These are phyloP conservation scores for Carassius auratus DNA, from an alignment of 2,113 vertebrate genomes.

Conservation along the genomic window DNA sequence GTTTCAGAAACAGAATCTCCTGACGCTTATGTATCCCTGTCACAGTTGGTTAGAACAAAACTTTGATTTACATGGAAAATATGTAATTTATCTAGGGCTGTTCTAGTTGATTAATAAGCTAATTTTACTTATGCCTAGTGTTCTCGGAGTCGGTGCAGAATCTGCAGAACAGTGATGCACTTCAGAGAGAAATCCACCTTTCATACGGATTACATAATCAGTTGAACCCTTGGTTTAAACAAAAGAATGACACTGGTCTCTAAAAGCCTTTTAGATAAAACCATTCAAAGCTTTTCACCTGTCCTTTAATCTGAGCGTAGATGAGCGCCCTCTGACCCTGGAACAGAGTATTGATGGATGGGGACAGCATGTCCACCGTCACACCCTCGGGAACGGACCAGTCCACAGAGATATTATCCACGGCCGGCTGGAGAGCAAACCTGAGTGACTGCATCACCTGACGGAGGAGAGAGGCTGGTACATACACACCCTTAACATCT, in stretches of 20 bases:
- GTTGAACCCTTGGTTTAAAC: neutral
- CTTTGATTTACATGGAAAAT: too few species aligned
- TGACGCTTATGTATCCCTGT: too few species aligned
- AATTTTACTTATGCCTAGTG: too few species aligned
- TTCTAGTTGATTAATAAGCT: too few species aligned
- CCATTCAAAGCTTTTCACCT: conserved; percentile 42
- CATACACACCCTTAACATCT: neutral
- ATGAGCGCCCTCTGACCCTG: conserved; percentile 28
- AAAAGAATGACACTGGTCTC: neutral
- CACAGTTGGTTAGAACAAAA: too few species aligned
- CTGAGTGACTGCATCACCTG: conserved; percentile 64
- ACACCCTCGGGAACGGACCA: conserved; percentile 71
- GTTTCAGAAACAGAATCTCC: too few species aligned
- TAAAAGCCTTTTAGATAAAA: neutral
- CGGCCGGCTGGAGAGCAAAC: conserved; percentile 70
- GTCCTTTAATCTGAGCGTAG: conserved; percentile 10
- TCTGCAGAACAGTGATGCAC: too few species aligned
- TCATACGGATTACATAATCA: too few species aligned
- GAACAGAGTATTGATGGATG: conserved; percentile 68
- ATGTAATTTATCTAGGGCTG: too few species aligned
- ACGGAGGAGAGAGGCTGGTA: neutral
- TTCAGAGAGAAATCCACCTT: too few species aligned
- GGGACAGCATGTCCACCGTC: conserved; percentile 66
- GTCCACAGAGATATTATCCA: conserved; percentile 65
- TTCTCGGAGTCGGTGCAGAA: too few species aligned